A percentile compares a stretch with the other conserved stretches of the same genome.
Conservation (phyloP, 2,113 vertebrate species). For the Girardinichthys multiradiatus region DNA sequence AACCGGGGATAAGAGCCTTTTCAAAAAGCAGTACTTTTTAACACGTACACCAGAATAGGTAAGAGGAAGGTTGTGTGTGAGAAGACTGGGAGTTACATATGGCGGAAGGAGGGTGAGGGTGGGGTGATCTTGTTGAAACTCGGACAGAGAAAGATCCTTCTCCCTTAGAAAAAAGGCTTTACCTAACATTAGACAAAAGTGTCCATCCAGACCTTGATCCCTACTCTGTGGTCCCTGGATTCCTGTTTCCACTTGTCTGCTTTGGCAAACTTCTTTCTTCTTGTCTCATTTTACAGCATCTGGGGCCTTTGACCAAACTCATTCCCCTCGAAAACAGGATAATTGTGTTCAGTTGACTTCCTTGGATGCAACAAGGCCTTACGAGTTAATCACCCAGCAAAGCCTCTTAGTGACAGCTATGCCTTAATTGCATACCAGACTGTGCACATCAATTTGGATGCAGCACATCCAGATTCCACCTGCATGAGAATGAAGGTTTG, state of each 20-base stretch:
- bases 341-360: constrained; percentile 78
- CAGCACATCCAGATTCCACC: constrained; percentile 71
- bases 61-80: constrained; percentile 44
- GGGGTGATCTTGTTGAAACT: constrained; percentile 41
- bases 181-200: constrained; percentile 42
- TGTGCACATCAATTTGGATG: constrained; percentile 69
- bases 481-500: constrained; percentile 63
- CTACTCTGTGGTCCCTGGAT: constrained; percentile 24
- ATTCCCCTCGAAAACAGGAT: constrained; percentile 61
- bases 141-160: constrained; percentile 58
- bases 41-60: constrained; percentile 74
- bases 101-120: background rate
- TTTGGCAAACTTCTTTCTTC: constrained; percentile 37
- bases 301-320: constrained; percentile 47
- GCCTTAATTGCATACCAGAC: constrained; percentile 75
- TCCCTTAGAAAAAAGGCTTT: constrained; percentile 39
- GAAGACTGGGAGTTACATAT: constrained; percentile 21
- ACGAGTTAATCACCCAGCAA: constrained; percentile 76
- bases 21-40: constrained; percentile 73
- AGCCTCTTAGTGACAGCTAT: constrained; percentile 75
- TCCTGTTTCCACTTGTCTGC: constrained; percentile 56
- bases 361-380: constrained; percentile 70
- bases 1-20: constrained; percentile 70
- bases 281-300: constrained; percentile 45
- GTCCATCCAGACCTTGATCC: constrained; percentile 38